Base-by-base conservation (phyloP, 2,113 vertebrate species). In the Procavia capensis region DNA sequence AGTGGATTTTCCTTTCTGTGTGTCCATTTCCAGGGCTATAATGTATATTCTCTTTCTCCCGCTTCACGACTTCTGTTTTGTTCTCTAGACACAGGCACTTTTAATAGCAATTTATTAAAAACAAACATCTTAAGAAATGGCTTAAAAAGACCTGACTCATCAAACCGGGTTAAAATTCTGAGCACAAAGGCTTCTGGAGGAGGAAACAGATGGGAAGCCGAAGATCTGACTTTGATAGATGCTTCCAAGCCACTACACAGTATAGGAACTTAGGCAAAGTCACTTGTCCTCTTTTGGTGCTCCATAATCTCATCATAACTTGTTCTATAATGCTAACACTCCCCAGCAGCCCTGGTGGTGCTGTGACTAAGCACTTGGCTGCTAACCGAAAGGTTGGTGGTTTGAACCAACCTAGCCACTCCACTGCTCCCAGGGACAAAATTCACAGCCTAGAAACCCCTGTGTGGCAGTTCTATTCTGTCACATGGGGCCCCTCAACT, bases 61-160 rank as follows among this genome's bases (percentile, higher is more conserved):
- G 92, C 94, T 95, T 83, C 89, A 92, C 88, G 88, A 75, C 75
- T 95, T 95, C 95, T 95, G 80, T 95, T 95, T 93, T 90, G 85
- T 88, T 92, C 82, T 83, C 45, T 74, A 82, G 85, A 85, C 27
- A 70, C 63, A 87, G 78, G 85, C 82, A 54, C 74, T 90, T 63
- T 94, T 78, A 97, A 96, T 91, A 93, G 19, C 63, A 70, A 68
- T 87, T 79, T 91, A 95, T 85, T 93, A 95, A 82, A 95, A 82
- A 79, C 34, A 90, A 87, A 82, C n/a, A 90, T 72, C 83, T 94
- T 86, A 88, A 57, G 57, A 76, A 47, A 39, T 0, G 54, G 66
- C 61, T 85, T 88, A 54, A 66, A 95, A 92, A 90, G 81, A 74
- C 24, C 59, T 81, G 80, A 36, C 36, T 89, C 59, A 86, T 54